Percentiles rank a stretch among this genome's conserved stretches.
These are phyloP conservation scores for Zygothrica quintamaculata DNA, from an alignment of 2,888 invertebrate species.

Conservation along the genomic window DNA sequence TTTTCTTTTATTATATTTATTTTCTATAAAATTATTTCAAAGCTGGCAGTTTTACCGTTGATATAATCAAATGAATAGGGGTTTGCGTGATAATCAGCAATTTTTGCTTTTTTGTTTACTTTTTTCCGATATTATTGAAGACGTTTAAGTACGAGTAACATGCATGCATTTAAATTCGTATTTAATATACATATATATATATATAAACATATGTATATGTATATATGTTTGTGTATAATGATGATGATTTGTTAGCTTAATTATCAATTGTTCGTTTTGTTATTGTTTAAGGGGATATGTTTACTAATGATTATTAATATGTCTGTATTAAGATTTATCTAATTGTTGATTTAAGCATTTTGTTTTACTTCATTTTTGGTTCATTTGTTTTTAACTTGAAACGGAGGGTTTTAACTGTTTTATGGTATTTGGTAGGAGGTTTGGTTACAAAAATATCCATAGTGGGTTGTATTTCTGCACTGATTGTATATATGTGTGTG, in stretches of 20 bases:
- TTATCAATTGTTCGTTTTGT: slow-evolving; percentile 39
- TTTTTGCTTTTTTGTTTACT: no score
- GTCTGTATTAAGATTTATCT: slow-evolving; percentile 37
- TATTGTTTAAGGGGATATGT: slow-evolving; percentile 51
- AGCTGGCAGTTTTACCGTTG: slow-evolving; percentile 42
- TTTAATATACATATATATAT: slow-evolving; percentile 38
- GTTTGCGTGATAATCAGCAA: slow-evolving; percentile 28
- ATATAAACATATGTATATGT: background rate
- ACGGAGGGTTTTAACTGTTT: slow-evolving; percentile 75
- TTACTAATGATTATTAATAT: slow-evolving; percentile 47
- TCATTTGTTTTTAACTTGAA: slow-evolving; percentile 79
- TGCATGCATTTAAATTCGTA: slow-evolving; percentile 57
- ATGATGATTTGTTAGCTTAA: slow-evolving; percentile 33
- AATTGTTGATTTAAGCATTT: slow-evolving; percentile 37
- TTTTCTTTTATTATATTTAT: slow-evolving; percentile 17
- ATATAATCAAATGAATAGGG: slow-evolving; percentile 25
- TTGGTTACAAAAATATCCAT: slow-evolving; percentile 70
- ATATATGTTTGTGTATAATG: slow-evolving; percentile 6
- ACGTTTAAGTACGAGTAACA: slow-evolving; percentile 21
- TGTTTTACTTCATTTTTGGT: slow-evolving; percentile 70
- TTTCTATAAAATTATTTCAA: slow-evolving; percentile 44
- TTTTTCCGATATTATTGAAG: background rate
- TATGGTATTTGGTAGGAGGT: slow-evolving; percentile 66
- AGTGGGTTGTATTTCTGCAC: slow-evolving; percentile 55
- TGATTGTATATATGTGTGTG: slow-evolving; percentile 53